phyloP scores from a whole-genome alignment of 2,113 vertebrate species.

The Phrynosoma platyrhinos region DNA sequence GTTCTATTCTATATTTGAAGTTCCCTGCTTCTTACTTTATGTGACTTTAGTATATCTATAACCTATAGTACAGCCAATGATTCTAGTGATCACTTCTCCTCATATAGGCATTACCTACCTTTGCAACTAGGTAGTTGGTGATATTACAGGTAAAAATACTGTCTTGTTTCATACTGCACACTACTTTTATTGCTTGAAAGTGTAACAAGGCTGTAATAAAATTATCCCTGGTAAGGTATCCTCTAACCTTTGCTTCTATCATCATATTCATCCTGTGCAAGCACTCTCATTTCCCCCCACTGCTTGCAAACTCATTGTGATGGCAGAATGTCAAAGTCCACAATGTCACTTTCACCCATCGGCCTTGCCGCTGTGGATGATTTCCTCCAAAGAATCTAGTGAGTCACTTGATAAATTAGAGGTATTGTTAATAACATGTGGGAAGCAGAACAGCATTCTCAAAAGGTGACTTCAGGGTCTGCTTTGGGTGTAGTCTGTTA shows the following conservation, averaged over 20 bases:
- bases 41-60: too few relatives aligned
- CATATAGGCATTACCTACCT: not conserved
- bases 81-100: not conserved
- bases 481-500: not conserved
- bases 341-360: not conserved
- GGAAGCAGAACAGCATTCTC: not conserved
- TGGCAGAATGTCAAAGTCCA: constrained; percentile 12
- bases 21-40: not conserved
- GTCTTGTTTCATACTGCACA: not conserved
- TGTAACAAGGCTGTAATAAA: not conserved
- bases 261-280: not conserved
- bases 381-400: constrained; percentile 21
- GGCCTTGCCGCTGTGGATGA: not conserved
- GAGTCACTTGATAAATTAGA: constrained; percentile 1
- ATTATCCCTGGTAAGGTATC: constrained; percentile 21
- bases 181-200: not conserved
- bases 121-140: not conserved
- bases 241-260: constrained; percentile 26
- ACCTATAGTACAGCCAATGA: not conserved
- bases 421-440: not conserved
- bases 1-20: not conserved
- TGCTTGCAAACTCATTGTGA: constrained; percentile 12
- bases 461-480: not conserved
- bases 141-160: not conserved
- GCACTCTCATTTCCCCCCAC: not conserved